These are phyloP conservation scores for Glossophaga mutica DNA, from an alignment of 2,797 vertebrate species.

Conservation along the genomic window DNA sequence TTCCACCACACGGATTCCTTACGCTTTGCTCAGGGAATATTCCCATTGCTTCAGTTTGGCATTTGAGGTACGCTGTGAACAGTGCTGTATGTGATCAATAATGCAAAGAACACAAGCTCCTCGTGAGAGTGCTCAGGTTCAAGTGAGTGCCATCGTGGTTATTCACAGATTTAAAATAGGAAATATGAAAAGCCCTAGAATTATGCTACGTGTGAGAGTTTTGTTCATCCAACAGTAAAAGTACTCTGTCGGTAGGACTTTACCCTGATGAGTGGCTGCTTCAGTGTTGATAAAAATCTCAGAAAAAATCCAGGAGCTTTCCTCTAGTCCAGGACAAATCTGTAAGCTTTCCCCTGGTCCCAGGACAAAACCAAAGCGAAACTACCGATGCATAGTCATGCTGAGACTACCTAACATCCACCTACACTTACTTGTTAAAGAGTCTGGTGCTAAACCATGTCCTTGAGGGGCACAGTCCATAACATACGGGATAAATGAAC, in stretches of 20 bases:
- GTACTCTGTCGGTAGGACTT: background rate
- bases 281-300: slow-evolving; percentile 7
- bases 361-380: background rate
- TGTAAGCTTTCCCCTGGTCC: background rate
- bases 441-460: background rate
- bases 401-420: background rate
- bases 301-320: background rate
- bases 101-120: background rate
- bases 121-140: background rate
- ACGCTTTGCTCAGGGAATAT: background rate
- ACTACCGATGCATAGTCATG: background rate
- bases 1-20: background rate
- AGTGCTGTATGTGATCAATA: background rate
- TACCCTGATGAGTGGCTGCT: background rate
- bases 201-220: background rate
- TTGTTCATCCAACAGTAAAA: background rate
- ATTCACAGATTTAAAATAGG: background rate
- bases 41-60: background rate
- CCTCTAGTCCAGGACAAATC: background rate
- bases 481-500: background rate
- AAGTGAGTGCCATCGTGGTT: background rate
- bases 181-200: background rate
- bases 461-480: background rate
- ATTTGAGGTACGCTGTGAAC: background rate
- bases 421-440: background rate